phyloP scores from a whole-genome alignment of 92 coral and sea anemone species.

The Bergia puertoricense region DNA sequence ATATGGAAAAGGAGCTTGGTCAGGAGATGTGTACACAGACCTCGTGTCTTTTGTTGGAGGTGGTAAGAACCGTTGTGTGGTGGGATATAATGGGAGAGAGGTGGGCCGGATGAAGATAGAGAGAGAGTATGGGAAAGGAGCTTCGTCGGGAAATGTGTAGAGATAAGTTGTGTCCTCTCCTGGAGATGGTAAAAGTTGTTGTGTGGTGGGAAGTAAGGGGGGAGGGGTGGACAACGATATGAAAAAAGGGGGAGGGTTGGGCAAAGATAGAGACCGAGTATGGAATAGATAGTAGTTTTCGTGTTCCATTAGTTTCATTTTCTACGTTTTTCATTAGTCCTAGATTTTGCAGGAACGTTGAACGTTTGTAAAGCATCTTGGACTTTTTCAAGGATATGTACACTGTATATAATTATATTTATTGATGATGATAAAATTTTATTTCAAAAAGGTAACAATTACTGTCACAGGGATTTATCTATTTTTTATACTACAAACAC shows the following conservation, averaged over 20 bases:
- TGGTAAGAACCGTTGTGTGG: constrained; percentile 45
- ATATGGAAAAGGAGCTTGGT: background rate
- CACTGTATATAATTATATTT: no score
- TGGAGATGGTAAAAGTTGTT: constrained; percentile 72
- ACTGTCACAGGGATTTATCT: no score
- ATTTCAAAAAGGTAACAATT: no score
- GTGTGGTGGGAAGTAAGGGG: background rate
- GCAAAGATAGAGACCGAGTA: background rate
- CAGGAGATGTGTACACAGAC: background rate
- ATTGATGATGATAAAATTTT: no score
- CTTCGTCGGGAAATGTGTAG: constrained; percentile 89
- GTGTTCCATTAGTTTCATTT: no score
- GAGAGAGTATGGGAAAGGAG: constrained; percentile 94
- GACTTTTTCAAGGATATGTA: no score
- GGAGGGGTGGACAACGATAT: no score
- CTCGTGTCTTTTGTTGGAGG: constrained; percentile 55
- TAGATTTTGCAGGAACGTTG: no score
- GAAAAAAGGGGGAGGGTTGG: background rate
- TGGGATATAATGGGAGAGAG: no score
- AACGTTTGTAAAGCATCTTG: no score
- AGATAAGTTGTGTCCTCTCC: constrained; percentile 83
- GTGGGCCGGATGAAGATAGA: constrained; percentile 59
- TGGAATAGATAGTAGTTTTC: background rate
- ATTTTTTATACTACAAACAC: no score
- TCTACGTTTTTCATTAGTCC: no score